These are phyloP conservation scores for Pedetes capensis DNA, from an alignment of 2,113 vertebrate genomes.

Conservation along the genomic window DNA sequence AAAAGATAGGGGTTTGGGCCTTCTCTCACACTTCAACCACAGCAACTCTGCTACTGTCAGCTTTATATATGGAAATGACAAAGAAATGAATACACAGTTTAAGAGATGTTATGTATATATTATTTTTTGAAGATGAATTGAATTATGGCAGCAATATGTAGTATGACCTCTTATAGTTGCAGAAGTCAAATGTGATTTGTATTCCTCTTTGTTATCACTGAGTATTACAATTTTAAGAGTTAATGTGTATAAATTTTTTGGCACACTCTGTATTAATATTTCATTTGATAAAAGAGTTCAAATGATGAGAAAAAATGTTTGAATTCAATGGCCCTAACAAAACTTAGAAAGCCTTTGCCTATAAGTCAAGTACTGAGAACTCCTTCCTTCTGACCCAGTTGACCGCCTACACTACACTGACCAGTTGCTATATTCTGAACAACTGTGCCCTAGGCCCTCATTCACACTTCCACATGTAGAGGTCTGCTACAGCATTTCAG, in stretches of 20 bases:
- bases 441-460: not conserved
- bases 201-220: too few relatives aligned
- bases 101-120: too few relatives aligned
- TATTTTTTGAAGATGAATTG: too few relatives aligned
- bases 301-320: slow-evolving; percentile 14
- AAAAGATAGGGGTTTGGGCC: not conserved
- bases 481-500: not conserved
- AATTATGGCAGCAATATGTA: too few relatives aligned
- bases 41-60: not conserved
- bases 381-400: not conserved
- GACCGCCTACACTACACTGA: not conserved
- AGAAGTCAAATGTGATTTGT: too few relatives aligned
- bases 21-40: not conserved
- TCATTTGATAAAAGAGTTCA: not conserved
- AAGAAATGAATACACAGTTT: too few relatives aligned
- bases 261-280: too few relatives aligned
- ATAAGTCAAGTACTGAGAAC: not conserved
- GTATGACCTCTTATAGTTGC: too few relatives aligned
- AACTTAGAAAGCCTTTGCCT: not conserved
- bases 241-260: too few relatives aligned
- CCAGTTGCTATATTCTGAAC: not conserved
- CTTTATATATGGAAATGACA: not conserved
- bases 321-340: not conserved
- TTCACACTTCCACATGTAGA: not conserved
- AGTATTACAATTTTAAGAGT: too few relatives aligned